Conservation (phyloP, 2,113 vertebrate genomes). For the Notothenia rossii region DNA sequence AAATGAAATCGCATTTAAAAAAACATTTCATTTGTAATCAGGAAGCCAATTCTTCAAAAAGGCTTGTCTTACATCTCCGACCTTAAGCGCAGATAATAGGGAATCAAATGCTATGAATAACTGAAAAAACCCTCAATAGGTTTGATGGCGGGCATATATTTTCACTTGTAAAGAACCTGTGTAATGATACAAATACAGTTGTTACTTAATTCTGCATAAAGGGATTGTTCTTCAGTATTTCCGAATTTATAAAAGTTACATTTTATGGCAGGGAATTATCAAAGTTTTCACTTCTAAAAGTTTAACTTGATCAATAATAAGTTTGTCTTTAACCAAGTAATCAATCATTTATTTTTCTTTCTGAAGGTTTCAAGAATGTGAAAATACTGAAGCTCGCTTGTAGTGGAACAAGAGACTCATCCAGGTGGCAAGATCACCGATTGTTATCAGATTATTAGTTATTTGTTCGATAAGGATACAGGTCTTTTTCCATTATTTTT, state of each 20-base stretch:
- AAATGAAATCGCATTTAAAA: no score
- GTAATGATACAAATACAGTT: neutral
- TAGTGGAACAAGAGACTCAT: slow-evolving; percentile 20
- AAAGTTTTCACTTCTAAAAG: neutral
- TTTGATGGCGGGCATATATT: neutral
- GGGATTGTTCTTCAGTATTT: neutral
- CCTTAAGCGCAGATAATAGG: neutral
- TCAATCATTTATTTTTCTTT: slow-evolving; percentile 37
- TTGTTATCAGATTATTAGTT: slow-evolving; percentile 38
- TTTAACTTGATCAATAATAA: neutral
- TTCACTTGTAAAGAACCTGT: neutral
- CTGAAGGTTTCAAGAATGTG: slow-evolving; percentile 69
- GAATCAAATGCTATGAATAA: neutral
- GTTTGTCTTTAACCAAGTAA: neutral
- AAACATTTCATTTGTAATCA: neutral
- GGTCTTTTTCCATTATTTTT: slow-evolving; percentile 33
- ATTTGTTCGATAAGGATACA: slow-evolving; percentile 10
- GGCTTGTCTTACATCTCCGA: neutral
- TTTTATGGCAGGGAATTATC: neutral
- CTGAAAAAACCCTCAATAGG: neutral
- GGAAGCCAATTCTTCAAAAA: slow-evolving; percentile 12
- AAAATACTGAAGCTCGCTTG: slow-evolving; percentile 34
- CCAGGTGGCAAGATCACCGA: neutral
- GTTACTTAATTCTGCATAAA: neutral
- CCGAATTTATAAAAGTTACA: neutral